Base-by-base conservation (phyloP, 35 echinoderm and acorn worm species). In the Lytechinus pictus region DNA sequence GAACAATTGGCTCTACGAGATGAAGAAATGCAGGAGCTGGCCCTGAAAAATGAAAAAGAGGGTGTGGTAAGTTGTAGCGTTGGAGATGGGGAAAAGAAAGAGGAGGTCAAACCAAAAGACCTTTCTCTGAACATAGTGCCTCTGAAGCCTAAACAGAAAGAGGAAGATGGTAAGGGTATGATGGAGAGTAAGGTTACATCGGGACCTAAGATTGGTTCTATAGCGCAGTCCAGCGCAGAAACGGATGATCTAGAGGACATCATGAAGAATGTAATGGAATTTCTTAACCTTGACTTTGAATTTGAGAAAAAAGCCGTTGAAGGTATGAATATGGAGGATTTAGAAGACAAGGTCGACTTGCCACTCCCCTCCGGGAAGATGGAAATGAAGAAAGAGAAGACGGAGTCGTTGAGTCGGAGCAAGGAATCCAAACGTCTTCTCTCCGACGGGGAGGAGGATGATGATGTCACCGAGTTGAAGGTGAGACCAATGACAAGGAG, bases 241-340 rank as follows among this genome's bases (percentile, higher is more conserved):
- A 90, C 88, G 16, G 88, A 90, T 90, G 88, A 90, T 21, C 88
- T 90, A 9, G 88, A 90, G 10, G 88, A 90, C 88, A 90, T 90
- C 52, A 90, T 90, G 88, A 90, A 90, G 88, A 90, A 90, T 21
- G 88, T 90, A 4, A 90, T 90, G 88, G 88, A 90, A 54, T 90
- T 90, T 21, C 16, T 90, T 21, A 90, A 90, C 24, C 28, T 90
- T 11, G 88, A 90, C 88, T 54, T 90, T 9, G 88, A 90, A 4
- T 90, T 52, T 44, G 88, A 90, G 52, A 90, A 90, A 54, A 6
- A 90, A 21, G 52, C 88, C 3, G 19, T 13, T 53, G 92, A 93
- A 21, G 53, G 56, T 93, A 44, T 44, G 13, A 93, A 93, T 53
- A 21, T 52, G 88, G 16, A 52, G 14, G 88, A 52, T 16, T 13